These are phyloP conservation scores for Callopanchax toddi DNA, from an alignment of 2,113 vertebrate genomes.

Conservation along the genomic window DNA sequence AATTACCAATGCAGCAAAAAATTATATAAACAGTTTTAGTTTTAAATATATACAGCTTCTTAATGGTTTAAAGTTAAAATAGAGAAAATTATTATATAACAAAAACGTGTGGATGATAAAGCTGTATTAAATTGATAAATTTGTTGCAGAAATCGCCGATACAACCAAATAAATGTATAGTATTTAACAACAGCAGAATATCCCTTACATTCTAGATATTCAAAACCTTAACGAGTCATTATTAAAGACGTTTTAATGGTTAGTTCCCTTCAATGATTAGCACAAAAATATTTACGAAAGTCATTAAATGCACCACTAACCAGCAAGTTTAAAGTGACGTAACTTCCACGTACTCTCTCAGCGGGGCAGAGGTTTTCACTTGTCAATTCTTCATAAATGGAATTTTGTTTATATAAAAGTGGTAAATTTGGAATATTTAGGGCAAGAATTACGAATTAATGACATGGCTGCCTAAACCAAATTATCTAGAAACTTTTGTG, in stretches of 20 bases:
- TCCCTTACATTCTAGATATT: too few relatives aligned
- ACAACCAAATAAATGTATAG: neutral
- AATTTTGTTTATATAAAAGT: neutral
- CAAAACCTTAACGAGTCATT: too few relatives aligned
- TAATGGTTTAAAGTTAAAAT: too few relatives aligned
- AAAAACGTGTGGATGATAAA: too few relatives aligned
- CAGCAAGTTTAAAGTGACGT: conserved; percentile 50
- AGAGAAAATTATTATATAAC: too few relatives aligned
- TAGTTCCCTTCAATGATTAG: neutral
- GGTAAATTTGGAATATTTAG: neutral
- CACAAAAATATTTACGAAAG: neutral
- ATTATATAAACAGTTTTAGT: too few relatives aligned
- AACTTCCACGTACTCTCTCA: conserved; percentile 40
- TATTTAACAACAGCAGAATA: too few relatives aligned
- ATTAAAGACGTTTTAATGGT: too few relatives aligned
- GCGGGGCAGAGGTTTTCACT: neutral
- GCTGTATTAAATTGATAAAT: neutral
- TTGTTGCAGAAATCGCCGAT: neutral
- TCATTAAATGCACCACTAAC: neutral
- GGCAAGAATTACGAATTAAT: neutral
- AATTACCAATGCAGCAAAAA: neutral
- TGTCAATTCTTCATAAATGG: neutral
- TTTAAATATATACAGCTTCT: too few relatives aligned
- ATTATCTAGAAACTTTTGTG: neutral
- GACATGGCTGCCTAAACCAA: neutral